These are phyloP conservation scores for Myopa tessellatipennis DNA, from an alignment of 2,888 invertebrate genomes.

Conservation along the genomic window DNA sequence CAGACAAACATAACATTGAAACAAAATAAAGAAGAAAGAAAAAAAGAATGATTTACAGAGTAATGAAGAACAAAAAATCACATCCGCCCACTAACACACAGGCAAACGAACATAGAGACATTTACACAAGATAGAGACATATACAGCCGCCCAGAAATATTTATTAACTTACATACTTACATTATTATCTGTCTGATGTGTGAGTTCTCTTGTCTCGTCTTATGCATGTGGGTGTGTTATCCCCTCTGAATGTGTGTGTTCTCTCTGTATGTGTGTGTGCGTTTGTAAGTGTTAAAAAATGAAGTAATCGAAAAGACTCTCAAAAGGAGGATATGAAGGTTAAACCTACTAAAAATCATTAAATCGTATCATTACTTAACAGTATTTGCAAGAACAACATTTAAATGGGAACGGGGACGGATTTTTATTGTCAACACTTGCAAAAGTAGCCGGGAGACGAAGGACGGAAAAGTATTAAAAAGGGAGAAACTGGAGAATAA, in stretches of 20 bases:
- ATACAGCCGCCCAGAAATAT: too few species aligned
- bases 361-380: constrained; percentile 28
- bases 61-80: background rate
- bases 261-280: background rate
- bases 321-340: background rate
- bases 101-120: background rate
- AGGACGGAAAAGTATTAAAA: too few species aligned
- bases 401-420: too few species aligned
- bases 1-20: background rate
- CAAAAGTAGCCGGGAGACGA: too few species aligned
- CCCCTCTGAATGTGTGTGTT: background rate
- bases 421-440: too few species aligned
- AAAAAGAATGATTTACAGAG: background rate
- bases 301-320: background rate
- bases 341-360: constrained; percentile 17
- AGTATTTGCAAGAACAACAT: too few species aligned
- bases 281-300: background rate
- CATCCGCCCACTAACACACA: background rate
- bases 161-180: too few species aligned
- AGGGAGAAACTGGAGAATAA: too few species aligned
- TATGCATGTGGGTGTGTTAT: background rate
- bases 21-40: background rate
- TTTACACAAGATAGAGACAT: background rate
- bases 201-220: background rate
- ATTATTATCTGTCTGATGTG: too few species aligned